phyloP scores from a whole-genome alignment of 1,140 invertebrate species.

The Wasmannia auropunctata region DNA sequence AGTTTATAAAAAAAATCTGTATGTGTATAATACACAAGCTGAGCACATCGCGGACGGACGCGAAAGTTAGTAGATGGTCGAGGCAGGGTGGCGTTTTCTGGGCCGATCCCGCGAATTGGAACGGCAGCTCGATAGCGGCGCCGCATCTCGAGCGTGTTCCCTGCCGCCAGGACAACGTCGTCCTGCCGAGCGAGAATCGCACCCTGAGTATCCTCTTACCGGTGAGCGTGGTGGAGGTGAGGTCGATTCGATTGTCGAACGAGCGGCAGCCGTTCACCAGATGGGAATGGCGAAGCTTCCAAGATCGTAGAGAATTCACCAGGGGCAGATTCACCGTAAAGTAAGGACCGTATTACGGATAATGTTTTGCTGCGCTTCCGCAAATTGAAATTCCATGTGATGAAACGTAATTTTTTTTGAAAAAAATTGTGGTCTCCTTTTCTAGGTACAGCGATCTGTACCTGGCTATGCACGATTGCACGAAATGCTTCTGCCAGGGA shows the following conservation, averaged over 20 bases:
- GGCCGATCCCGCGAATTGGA: conserved; percentile 82
- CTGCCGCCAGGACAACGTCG: conserved; percentile 77
- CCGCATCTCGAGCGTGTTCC: conserved; percentile 82
- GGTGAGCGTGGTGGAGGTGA: conserved; percentile 70
- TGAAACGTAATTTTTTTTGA: background rate
- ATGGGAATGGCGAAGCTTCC: conserved; percentile 76
- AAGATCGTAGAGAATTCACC: conserved; percentile 73
- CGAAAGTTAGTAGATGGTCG: conserved; percentile 69
- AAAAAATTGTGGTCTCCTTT: background rate
- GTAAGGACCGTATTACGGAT: conserved; percentile 34
- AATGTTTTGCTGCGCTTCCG: background rate
- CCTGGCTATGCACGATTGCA: conserved; percentile 62
- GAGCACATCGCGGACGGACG: conserved; percentile 51
- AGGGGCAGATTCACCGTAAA: conserved; percentile 70
- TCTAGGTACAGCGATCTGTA: conserved; percentile 70
- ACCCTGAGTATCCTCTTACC: conserved; percentile 78
- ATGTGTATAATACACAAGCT: conserved; percentile 64
- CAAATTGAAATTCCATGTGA: too few species aligned
- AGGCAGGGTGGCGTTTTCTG: conserved; percentile 77
- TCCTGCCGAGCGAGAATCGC: conserved; percentile 73
- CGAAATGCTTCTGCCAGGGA: conserved; percentile 78
- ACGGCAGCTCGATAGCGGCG: conserved; percentile 74
- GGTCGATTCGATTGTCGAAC: conserved; percentile 66
- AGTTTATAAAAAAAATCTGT: background rate
- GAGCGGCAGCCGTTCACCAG: conserved; percentile 54